Base-by-base conservation (phyloP, 2,797 vertebrate species). In the Gila robusta region DNA sequence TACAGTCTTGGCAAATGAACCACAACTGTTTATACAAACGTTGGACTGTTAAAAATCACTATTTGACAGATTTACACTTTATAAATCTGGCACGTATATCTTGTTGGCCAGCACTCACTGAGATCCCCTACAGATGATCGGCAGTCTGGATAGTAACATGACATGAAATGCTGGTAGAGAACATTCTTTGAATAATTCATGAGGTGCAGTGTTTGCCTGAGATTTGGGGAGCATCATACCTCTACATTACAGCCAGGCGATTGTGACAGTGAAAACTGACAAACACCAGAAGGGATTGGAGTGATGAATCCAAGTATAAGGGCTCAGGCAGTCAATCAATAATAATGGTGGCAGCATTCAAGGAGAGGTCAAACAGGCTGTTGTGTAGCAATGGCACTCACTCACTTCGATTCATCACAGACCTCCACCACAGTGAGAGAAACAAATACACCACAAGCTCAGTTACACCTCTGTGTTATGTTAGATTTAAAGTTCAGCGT, bases 171-270 rank as follows among this genome's bases (percentile, higher is more conserved):
- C 66, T 69, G 49, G n/a, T 39, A 17, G 77, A 84, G 83, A 86
- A 76, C 79, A 83, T 88, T 37, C 5, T 70, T 86, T 90, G 69
- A 87, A 87, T 86, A 83, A 87, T 87, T 69, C 47, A 83, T 83
- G 74, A 39, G 37, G 39, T 82, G 62, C 32, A 67, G 44, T 67
- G 85, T 85, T 90, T 88, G n/a, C 67, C 35, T 70, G 62, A 56
- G 84, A 71, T 35, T 80, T 71, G 56, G 28, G 67, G 72, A 76
- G 81, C 78, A 41, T 80, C 79, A 79, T 87, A 37, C 32, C 64
- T 62, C 28, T 83, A 49, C 39, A 72, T 72, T 76, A 69, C 56
- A 47, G 47, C 79, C 35, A 39, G 72, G 77, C 16, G 56, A 19
- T 56, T 82, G 70, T 14, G 39, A 69, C 28, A 32, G 32, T 32